phyloP scores from a whole-genome alignment of 2,113 vertebrate species.

The Garra rufa region DNA sequence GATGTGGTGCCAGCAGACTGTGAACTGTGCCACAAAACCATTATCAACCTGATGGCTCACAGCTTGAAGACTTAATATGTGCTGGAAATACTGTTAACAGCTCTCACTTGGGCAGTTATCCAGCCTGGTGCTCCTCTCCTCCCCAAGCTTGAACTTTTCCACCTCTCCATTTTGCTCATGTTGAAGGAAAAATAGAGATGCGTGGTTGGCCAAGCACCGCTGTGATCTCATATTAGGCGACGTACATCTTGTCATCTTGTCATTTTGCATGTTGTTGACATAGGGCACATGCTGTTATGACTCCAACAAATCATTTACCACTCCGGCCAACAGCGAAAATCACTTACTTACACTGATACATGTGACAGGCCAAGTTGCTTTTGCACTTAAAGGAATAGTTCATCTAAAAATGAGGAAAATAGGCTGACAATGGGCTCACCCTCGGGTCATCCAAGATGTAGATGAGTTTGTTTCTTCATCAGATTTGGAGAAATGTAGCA shows the following conservation, averaged over 20 bases:
- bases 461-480: no score
- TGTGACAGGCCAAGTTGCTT: neutral
- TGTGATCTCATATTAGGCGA: neutral
- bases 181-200: neutral
- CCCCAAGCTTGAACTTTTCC: neutral
- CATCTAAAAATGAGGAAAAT: no score
- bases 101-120: neutral
- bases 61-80: neutral
- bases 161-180: neutral
- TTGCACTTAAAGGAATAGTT: neutral
- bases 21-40: neutral
- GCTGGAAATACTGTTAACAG: constrained; percentile 22
- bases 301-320: neutral
- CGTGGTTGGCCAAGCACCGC: neutral
- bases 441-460: neutral
- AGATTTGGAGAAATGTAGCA: no score
- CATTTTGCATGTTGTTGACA: neutral
- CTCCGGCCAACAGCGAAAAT: neutral
- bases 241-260: neutral
- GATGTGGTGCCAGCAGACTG: neutral
- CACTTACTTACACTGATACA: neutral
- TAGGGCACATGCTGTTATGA: neutral
- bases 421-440: neutral
- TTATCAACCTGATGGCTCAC: neutral
- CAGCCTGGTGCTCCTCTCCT: neutral